Evolutionary conservation across 2,113 vertebrate species (phyloP).

Genomic region (Orcinus orca): DNA sequence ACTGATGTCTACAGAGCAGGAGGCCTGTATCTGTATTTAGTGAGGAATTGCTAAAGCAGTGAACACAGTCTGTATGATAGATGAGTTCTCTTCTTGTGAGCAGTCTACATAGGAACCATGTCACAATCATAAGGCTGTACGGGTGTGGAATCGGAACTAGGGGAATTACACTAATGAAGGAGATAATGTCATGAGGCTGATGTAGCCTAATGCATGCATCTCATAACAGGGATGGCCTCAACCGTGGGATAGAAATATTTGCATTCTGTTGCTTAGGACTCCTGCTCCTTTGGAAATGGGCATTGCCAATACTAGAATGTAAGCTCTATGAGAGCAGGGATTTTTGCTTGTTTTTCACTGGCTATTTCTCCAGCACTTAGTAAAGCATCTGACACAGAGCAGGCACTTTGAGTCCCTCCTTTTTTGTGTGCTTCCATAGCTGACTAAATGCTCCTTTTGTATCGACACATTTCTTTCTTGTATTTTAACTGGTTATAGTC

Average conservation of each 20-base stretch:
- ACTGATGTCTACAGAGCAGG: not conserved
- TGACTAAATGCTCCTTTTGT: not conserved
- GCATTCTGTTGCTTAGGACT: not conserved
- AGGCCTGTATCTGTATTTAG: not conserved
- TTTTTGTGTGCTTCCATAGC: not conserved
- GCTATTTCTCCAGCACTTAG: not conserved
- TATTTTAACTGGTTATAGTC: conserved; percentile 19
- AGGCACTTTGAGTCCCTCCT: not conserved
- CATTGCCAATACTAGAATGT: not conserved
- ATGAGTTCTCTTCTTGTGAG: not conserved
- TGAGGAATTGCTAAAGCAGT: not conserved
- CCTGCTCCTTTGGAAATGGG: not conserved
- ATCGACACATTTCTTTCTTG: not conserved
- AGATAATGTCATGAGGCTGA: not conserved
- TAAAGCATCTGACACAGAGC: not conserved
- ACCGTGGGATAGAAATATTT: not conserved
- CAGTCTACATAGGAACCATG: not conserved
- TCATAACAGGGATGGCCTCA: not conserved
- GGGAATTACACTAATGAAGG: not conserved
- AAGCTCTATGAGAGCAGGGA: not conserved
- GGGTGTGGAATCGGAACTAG: not conserved
- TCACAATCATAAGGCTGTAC: not conserved
- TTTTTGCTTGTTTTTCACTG: not conserved
- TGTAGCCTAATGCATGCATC: not conserved
- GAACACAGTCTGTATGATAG: not conserved